Conservation (phyloP, 2,888 invertebrate genomes). For the Bellardia bayeri region DNA sequence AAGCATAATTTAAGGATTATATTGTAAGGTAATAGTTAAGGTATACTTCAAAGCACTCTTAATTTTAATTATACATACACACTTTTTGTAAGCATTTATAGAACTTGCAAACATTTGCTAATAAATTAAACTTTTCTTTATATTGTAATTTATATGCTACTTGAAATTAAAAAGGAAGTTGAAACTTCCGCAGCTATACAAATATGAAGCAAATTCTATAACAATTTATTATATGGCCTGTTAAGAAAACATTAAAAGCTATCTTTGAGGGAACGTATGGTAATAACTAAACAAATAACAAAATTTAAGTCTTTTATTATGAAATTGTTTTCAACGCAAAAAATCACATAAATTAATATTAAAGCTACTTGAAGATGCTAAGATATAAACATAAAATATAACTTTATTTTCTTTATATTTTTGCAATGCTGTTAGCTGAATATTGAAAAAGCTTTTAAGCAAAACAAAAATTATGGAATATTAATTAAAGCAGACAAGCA, state of each 20-base stretch:
- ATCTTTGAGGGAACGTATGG: not conserved
- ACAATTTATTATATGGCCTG: conserved; percentile 28
- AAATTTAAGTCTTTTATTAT: not conserved
- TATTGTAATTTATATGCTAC: not conserved
- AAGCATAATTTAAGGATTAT: conserved; percentile 1
- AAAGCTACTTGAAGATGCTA: conserved; percentile 28
- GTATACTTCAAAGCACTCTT: not conserved
- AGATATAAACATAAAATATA: not conserved
- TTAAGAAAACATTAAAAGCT: not conserved
- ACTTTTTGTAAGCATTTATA: not conserved
- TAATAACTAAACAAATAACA: conserved; percentile 3
- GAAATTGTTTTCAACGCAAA: not conserved
- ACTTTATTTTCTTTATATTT: not conserved
- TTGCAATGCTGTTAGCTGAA: not conserved
- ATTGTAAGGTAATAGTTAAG: not conserved
- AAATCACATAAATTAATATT: not conserved
- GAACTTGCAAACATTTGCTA: not conserved
- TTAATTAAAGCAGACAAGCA: not conserved
- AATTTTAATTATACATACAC: not conserved
- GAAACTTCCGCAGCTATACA: not conserved
- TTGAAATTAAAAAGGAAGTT: not conserved
- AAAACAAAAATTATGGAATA: not conserved
- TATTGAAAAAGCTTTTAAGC: not conserved
- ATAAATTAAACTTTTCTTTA: conserved; percentile 4
- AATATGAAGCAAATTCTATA: not conserved